phyloP scores from a whole-genome alignment of 1,140 invertebrate species.

The Paracyclopina nana region DNA sequence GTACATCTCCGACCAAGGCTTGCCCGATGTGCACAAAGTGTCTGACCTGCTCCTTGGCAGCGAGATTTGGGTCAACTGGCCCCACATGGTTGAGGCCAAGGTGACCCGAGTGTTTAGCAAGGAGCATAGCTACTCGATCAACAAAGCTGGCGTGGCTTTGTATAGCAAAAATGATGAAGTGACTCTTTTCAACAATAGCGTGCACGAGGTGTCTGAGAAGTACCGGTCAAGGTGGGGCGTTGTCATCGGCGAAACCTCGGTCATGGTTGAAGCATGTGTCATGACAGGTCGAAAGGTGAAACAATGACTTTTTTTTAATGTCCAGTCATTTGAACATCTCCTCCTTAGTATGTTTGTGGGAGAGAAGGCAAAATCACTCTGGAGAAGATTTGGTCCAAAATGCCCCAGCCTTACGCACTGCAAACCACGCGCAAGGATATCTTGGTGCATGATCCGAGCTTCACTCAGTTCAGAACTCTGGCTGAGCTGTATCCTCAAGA shows the following conservation, averaged over 20 bases:
- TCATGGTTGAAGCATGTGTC: conserved; percentile 48
- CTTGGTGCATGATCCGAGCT: conserved; percentile 28
- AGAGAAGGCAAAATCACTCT: conserved; percentile 36
- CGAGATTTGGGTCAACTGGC: conserved; percentile 61
- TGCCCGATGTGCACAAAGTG: conserved; percentile 26
- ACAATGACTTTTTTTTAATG: too few relatives aligned
- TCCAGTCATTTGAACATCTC: too few relatives aligned
- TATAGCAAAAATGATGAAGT: background rate
- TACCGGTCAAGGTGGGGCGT: conserved; percentile 36
- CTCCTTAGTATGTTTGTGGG: conserved; percentile 29
- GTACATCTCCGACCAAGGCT: conserved; percentile 26
- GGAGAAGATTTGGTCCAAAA: conserved; percentile 43
- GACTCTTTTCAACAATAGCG: background rate
- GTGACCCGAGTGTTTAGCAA: conserved; percentile 37
- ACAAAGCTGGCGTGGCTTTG: conserved; percentile 21
- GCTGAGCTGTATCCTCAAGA: conserved; percentile 47
- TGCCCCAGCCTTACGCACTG: conserved; percentile 38
- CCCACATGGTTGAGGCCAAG: conserved; percentile 53
- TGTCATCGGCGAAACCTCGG: conserved; percentile 43
- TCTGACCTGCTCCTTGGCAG: conserved; percentile 44
- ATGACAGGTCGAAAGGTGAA: conserved; percentile 39
- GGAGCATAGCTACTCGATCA: too few relatives aligned
- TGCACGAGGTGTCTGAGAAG: conserved; percentile 23
- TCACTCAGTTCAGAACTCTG: conserved; percentile 30
- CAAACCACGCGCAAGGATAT: conserved; percentile 45